Conservation (phyloP, 2,113 vertebrate genomes). For the Empidonax alnorum region DNA sequence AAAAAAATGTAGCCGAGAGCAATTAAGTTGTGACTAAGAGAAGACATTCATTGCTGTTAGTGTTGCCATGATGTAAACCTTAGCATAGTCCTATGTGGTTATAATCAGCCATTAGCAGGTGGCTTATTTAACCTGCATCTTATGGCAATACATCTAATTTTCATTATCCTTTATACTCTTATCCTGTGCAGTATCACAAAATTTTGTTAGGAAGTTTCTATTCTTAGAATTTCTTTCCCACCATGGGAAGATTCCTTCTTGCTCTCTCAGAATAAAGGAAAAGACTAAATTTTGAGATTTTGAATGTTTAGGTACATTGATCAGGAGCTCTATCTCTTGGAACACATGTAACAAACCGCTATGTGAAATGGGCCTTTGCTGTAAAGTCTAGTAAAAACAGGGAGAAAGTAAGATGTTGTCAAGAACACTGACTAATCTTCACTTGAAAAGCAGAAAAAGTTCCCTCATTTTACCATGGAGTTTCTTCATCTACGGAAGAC, state of each 20-base stretch:
- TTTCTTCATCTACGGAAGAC: background rate
- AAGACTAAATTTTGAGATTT: background rate
- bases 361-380: background rate
- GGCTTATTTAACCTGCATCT: background rate
- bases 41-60: background rate
- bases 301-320: background rate
- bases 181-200: background rate
- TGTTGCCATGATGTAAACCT: background rate
- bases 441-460: background rate
- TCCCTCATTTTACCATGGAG: background rate
- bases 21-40: background rate
- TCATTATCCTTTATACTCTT: background rate
- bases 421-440: background rate
- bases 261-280: background rate
- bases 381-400: background rate
- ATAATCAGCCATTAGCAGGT: background rate
- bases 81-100: background rate
- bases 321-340: background rate
- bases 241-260: background rate
- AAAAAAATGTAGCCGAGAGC: background rate
- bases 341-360: background rate
- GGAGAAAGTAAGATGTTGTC: background rate
- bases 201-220: background rate
- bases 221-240: background rate
- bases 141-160: background rate